Evolutionary conservation across 2,113 vertebrate genomes (phyloP).

Genomic region (Sminthopsis crassicaudata): DNA sequence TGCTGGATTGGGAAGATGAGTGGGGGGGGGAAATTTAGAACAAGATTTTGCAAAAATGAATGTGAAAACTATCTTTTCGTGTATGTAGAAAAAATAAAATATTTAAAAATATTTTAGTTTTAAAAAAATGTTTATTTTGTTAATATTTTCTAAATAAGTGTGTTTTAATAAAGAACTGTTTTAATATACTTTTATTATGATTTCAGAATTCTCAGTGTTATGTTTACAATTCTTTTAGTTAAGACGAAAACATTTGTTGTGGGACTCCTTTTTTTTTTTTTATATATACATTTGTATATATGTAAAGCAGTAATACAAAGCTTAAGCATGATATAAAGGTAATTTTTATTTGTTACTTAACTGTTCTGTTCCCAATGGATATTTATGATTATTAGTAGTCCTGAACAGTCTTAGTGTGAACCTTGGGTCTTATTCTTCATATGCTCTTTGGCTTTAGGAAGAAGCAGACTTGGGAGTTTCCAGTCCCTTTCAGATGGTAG

Average conservation of each 20-base stretch:
- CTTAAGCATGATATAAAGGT: neutral
- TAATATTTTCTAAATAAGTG: neutral
- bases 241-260: neutral
- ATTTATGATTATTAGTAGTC: neutral
- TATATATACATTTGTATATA: neutral
- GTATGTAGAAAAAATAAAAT: no score
- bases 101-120: neutral
- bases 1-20: no score
- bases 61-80: no score
- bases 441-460: slow-evolving; percentile 84
- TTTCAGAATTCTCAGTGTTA: neutral
- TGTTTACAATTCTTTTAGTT: neutral
- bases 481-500: slow-evolving; percentile 92
- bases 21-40: no score
- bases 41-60: no score
- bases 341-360: neutral
- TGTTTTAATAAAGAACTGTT: neutral
- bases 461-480: slow-evolving; percentile 87
- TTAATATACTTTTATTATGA: neutral
- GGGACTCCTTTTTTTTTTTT: neutral
- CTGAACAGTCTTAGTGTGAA: slow-evolving; percentile 21
- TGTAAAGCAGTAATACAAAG: neutral
- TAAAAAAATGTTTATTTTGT: neutral
- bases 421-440: slow-evolving; percentile 40
- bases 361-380: neutral